Base-by-base conservation (phyloP, 2,888 invertebrate species). In the Rhagophthalmus giganteus region DNA sequence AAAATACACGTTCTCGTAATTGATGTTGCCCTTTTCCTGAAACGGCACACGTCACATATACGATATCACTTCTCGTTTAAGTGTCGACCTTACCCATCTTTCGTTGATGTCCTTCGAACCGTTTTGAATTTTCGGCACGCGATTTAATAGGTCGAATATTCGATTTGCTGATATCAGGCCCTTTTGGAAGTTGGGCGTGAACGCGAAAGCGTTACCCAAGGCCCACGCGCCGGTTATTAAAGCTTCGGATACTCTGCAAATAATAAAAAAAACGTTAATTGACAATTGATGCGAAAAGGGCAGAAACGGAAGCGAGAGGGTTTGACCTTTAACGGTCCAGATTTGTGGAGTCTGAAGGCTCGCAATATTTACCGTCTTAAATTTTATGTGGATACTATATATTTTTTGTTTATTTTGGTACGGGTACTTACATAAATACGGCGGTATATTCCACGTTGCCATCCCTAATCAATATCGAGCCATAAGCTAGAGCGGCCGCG, bases 141-240 rank as follows among this genome's bases (percentile, higher is more conserved):
- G 77, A 34, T 80, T 77, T 0, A 90, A 74, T 26, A 89, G 74
- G 16, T 78, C 73, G 54, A 85, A 81, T 42, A 88, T 84, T 38
- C 84, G 81, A 7, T 80, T 81, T 1, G 89, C 88, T 0, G 90
- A 86, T 34, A 81, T 77, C 35, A 88, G 77, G 27, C 88, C 90
- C 74, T 88, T 89, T 61, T 87, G 86, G 74, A 90, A 84, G 71
- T 90, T 89, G 3, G 90, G 90, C 0, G 89, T 86, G 71, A 88
- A 90, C 0, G 85, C 84, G 38, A 86, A 79, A 0, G 79, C 79
- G 58, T 79, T 79, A 4, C 79, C 85, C 11, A 87, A 84, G 10
- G 86, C 81, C 0, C 83, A 80, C 0, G 86, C 82, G 3, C 86
- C 86, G 81, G 86, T 84, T 31, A 87, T 78, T 7, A 87, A 69